Base-by-base conservation (phyloP, 2,888 invertebrate genomes). In the Anthrax anthrax region DNA sequence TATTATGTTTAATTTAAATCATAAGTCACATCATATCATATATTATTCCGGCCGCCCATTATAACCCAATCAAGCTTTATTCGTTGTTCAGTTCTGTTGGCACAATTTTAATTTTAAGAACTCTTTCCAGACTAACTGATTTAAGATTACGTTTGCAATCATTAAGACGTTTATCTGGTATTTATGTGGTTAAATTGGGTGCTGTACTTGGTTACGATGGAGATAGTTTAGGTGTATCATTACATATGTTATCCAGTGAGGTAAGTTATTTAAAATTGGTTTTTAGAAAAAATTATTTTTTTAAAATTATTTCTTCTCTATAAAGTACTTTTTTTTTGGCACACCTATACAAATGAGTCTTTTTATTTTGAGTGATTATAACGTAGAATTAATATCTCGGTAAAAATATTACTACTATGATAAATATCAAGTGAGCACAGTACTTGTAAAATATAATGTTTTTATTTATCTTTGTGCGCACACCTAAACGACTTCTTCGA, bases 161-260 rank as follows among this genome's bases (percentile, higher is more conserved):
- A 5, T 73, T 92, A 47, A 80, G 86, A 58, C 77, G 86, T 61
- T 75, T 92, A 52, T 86, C 87, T 32, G 81, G 81, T 51, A 81
- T 87, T 58, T 89, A 90, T 66, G 80, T 85, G 38, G 73, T 87
- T 48, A 85, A 85, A 70, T 70, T 89, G 54, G 86, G 84, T 51
- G 80, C 83, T 0, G 84, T 84, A 1, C 74, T 88, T 6, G 84
- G 86, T 48, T 70, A 77, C 49, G 77, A 79, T 56, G 76, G 80
- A n/a, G 74, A 73, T 48, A 78, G 80, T 49, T 61, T 71, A 37
- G 72, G 70, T 50, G 70, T 72, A 36, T 68, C 71, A 3, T 57
- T 72, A 46, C 73, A 73, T 55, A 64, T 71, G 60, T 64, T 75
- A 55, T 74, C 72, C 45, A 73, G 70, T 58, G 74, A 77, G 71